Evolutionary conservation across 1,140 invertebrate species (phyloP).

Genomic region (Brachionus sp.): DNA sequence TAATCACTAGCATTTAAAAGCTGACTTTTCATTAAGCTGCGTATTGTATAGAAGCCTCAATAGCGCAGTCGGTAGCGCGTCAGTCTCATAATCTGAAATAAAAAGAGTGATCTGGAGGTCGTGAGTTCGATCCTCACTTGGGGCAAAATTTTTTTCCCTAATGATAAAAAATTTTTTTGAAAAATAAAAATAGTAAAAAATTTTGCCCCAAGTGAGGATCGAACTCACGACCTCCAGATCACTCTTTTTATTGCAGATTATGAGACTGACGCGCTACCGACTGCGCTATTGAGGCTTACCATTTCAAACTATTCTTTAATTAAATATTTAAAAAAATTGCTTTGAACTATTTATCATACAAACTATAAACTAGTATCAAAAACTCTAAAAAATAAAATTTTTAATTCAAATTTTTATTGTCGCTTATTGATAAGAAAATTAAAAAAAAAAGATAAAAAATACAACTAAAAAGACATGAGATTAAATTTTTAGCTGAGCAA

Average conservation of each 20-base stretch:
- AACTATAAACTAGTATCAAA: not conserved
- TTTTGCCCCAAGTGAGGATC: conserved; percentile 46
- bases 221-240: conserved; percentile 47
- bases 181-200: conserved; percentile 30
- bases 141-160: not conserved
- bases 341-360: not conserved
- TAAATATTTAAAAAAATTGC: not conserved
- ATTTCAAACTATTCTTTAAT: not conserved
- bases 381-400: not conserved
- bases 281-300: conserved; percentile 46
- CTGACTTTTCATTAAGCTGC: not conserved
- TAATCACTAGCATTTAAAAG: not conserved
- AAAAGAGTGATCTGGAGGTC: conserved; percentile 24
- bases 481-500: not conserved
- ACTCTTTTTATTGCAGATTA: conserved; percentile 38
- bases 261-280: conserved; percentile 46
- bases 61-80: conserved; percentile 42
- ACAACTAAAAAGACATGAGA: not conserved
- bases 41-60: not conserved
- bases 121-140: conserved; percentile 42
- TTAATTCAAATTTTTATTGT: conserved; percentile 1
- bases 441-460: not conserved
- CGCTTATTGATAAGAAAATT: not conserved
- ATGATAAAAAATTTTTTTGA: not conserved
- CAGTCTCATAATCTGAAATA: conserved; percentile 27